Base-by-base conservation (phyloP, 2,113 vertebrate genomes). In the Hystrix brachyura region DNA sequence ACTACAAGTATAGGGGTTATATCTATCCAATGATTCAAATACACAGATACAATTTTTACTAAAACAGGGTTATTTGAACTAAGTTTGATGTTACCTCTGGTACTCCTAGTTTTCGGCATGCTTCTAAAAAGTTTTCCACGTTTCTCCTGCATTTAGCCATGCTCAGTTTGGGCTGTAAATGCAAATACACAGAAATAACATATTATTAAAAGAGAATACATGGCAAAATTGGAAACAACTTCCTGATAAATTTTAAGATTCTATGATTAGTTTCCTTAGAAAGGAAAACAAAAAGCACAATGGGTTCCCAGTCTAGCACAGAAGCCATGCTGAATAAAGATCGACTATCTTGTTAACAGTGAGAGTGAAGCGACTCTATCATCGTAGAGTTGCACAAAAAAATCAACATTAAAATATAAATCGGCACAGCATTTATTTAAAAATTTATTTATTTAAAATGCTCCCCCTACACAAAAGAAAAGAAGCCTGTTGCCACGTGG, bases 111-210 rank as follows among this genome's bases (percentile, higher is more conserved):
- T 99, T 99, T 95, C 99, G 99, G 98, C 99, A 99, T 12, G 99
- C 99, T 91, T 99, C 99, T 98, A 99, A 96, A 98, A 99, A 99
- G 98, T 99, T 99, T 98, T 99, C 99, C 97, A 99, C 99, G 0
- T 99, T 99, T 96, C 99, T 99, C 96, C 99, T 99, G 98, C 99
- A 99, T 97, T 99, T 99, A 95, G 99, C 99, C 99, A 99, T 99
- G 97, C 99, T 99, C 96, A 99, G 99, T 98, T 99, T 99, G 96
- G 99, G 99, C 99, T 99, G 98, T 57, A 97, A 98, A 98, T 80
- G 59, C 14, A 98, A 96, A 97, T 94, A 98, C 29, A 76, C 2
- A 97, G 53, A 98, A 96, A 85, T 51, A 80, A 69, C 0, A 13
- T 1, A 90, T 95, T 82, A 93, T 19, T 74, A 71, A 64, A 94